Conservation (phyloP, 2,797 vertebrate species). For the Characodon lateralis region DNA sequence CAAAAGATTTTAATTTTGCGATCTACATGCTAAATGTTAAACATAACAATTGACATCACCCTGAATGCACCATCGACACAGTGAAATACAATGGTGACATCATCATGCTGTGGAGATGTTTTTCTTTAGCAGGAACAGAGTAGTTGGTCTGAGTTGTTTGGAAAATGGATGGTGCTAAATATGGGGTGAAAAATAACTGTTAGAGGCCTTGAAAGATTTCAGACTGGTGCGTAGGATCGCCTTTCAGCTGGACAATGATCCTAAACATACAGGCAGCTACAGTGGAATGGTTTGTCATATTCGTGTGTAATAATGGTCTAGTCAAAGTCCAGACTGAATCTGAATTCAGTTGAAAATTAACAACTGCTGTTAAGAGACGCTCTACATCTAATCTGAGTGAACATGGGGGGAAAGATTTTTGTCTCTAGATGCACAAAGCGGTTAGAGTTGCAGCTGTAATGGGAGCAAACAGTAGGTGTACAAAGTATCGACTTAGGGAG, state of each 20-base stretch:
- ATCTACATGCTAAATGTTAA: neutral
- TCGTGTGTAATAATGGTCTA: neutral
- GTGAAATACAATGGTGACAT: neutral
- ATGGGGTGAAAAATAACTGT: neutral
- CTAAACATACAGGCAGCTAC: neutral
- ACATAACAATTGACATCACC: neutral
- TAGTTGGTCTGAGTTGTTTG: neutral
- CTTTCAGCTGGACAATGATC: neutral
- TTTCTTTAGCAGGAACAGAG: neutral
- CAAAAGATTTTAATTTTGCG: too few species aligned
- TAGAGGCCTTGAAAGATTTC: neutral
- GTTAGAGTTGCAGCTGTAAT: neutral
- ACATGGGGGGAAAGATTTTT: neutral
- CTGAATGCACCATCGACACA: neutral
- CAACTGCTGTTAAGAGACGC: neutral
- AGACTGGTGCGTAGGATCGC: neutral
- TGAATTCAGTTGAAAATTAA: neutral
- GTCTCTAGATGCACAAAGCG: neutral
- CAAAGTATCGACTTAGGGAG: neutral
- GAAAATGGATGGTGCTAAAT: neutral
- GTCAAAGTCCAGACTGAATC: neutral
- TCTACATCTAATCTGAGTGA: neutral
- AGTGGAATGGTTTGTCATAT: neutral
- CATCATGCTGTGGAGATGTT: neutral
- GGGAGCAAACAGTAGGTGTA: neutral